These are phyloP conservation scores for Kryptolebias ocellatus DNA, from an alignment of 2,797 vertebrate species.

Conservation along the genomic window DNA sequence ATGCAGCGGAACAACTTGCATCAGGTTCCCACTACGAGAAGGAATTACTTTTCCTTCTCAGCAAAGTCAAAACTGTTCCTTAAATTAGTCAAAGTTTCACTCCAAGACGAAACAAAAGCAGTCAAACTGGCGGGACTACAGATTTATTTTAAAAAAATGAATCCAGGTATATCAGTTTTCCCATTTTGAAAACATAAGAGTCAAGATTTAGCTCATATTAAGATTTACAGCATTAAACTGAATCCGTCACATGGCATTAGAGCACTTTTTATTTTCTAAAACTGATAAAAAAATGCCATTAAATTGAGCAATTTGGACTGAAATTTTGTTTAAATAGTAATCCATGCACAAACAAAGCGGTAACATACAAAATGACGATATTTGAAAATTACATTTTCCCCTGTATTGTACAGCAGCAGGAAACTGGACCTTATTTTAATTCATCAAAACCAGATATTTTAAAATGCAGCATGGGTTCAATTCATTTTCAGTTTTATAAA, in stretches of 20 bases:
- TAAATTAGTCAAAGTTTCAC: no score
- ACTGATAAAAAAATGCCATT: neutral
- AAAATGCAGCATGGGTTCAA: neutral
- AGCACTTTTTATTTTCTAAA: neutral
- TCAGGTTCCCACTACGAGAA: neutral
- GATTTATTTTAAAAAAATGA: neutral
- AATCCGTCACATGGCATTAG: neutral
- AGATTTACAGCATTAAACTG: neutral
- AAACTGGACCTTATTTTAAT: neutral
- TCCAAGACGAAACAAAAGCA: neutral
- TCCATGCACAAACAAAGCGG: neutral
- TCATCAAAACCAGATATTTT: neutral
- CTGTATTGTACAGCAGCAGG: neutral
- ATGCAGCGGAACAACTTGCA: neutral
- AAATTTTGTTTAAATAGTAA: constrained; percentile 1
- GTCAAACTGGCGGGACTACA: neutral
- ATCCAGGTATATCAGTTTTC: neutral
- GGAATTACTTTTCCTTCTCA: neutral
- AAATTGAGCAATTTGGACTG: neutral
- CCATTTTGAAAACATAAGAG: neutral
- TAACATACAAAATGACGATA: neutral
- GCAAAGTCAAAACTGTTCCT: neutral
- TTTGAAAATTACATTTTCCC: no score
- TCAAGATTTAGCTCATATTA: neutral
- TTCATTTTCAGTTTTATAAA: neutral